Conservation (phyloP, 2,888 invertebrate genomes). For the Latrodectus hesperus region DNA sequence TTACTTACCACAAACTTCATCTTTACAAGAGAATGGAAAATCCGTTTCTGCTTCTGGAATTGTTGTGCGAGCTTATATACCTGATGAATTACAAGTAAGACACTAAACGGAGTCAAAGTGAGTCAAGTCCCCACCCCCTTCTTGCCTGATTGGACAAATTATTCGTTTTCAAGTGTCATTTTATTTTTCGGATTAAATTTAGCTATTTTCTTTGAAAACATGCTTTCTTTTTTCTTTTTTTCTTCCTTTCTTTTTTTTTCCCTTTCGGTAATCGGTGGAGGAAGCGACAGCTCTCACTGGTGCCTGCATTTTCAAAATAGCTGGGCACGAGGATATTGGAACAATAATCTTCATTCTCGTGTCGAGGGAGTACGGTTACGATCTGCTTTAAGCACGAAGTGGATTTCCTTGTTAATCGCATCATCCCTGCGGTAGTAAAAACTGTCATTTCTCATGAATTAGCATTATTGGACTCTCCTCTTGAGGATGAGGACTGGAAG, state of each 20-base stretch:
- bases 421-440: no score
- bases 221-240: not conserved
- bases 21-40: constrained; percentile 42
- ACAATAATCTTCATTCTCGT: no score
- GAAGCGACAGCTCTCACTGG: constrained; percentile 46
- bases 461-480: no score
- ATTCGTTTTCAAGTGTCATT: constrained; percentile 23
- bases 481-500: no score
- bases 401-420: no score
- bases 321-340: no score
- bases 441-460: no score
- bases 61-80: constrained; percentile 35
- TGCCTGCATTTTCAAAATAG: not conserved
- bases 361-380: no score
- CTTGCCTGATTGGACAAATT: constrained; percentile 40
- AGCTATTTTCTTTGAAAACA: constrained; percentile 24
- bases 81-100: not conserved
- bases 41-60: constrained; percentile 9
- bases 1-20: constrained; percentile 68
- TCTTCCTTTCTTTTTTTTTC: constrained; percentile 30
- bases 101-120: constrained; percentile 34
- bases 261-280: constrained; percentile 25
- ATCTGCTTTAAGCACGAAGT: no score
- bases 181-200: constrained; percentile 57
- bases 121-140: constrained; percentile 51